Evolutionary conservation across 2,797 vertebrate species (phyloP).

Genomic region (Girardinus metallicus): DNA sequence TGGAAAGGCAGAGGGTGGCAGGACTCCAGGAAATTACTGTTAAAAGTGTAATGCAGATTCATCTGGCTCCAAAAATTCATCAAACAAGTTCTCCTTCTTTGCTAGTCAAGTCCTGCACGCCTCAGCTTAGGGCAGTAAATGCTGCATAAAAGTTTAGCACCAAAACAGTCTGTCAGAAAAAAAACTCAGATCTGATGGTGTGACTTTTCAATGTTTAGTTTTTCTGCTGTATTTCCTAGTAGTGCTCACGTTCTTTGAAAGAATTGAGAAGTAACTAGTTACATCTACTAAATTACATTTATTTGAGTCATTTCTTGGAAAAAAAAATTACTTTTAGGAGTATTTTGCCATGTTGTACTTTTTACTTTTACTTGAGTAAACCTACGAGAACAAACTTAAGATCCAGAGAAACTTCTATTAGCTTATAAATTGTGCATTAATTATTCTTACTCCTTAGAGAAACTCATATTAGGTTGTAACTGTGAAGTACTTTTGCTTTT

Average conservation of each 20-base stretch:
- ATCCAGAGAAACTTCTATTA: too few species aligned
- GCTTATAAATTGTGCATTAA: too few species aligned
- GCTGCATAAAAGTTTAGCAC: conserved; percentile 18
- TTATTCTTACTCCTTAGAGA: too few species aligned
- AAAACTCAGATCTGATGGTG: conserved; percentile 32
- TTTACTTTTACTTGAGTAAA: too few species aligned
- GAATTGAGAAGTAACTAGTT: too few species aligned
- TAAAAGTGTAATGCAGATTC: conserved; percentile 59
- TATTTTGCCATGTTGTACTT: too few species aligned
- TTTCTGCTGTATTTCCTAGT: conserved; percentile 41
- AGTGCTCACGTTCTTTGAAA: conserved; percentile 44
- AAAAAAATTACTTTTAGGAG: too few species aligned
- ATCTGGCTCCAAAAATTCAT: conserved; percentile 34
- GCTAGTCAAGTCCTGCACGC: conserved; percentile 16
- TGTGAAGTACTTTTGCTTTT: too few species aligned
- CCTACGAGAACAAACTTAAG: too few species aligned
- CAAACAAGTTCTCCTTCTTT: conserved; percentile 27
- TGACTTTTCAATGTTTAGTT: conserved; percentile 48
- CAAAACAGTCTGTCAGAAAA: background rate
- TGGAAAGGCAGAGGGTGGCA: conserved; percentile 69
- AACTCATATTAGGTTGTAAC: too few species aligned
- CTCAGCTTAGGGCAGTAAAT: conserved; percentile 1
- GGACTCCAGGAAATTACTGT: conserved; percentile 54
- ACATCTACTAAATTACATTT: too few species aligned
- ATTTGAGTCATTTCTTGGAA: too few species aligned